phyloP scores from a whole-genome alignment of 2,888 invertebrate species.

The Elgonia sp. region DNA sequence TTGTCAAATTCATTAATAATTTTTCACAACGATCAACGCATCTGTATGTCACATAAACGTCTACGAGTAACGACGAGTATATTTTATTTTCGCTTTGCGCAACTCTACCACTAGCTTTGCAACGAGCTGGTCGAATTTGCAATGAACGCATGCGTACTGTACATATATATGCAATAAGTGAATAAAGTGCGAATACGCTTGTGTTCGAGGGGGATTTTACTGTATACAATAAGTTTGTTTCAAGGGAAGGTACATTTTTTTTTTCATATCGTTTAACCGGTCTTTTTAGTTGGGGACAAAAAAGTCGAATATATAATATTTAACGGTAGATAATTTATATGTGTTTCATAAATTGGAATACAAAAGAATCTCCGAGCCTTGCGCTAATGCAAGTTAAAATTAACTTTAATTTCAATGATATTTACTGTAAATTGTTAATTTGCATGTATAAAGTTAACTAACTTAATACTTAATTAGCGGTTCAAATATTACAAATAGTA shows the following conservation, averaged over 20 bases:
- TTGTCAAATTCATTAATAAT: neutral
- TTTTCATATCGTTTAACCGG: neutral
- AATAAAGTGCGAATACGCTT: neutral
- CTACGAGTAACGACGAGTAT: constrained; percentile 1
- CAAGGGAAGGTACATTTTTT: neutral
- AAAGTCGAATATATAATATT: neutral
- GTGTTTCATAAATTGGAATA: too few relatives aligned
- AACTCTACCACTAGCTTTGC: constrained; percentile 28
- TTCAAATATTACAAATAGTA: too few relatives aligned
- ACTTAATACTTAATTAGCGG: too few relatives aligned
- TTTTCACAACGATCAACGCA: constrained; percentile 7
- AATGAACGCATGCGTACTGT: constrained; percentile 39
- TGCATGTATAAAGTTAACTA: too few relatives aligned
- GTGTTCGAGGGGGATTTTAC: constrained; percentile 4
- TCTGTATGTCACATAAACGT: constrained; percentile 1
- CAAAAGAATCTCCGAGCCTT: too few relatives aligned
- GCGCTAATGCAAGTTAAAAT: too few relatives aligned
- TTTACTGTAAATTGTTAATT: too few relatives aligned
- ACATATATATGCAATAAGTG: neutral
- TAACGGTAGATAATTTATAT: too few relatives aligned
- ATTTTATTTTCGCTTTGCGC: constrained; percentile 36
- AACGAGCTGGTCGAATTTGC: constrained; percentile 24
- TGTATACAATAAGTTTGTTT: constrained; percentile 13
- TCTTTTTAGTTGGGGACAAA: neutral
- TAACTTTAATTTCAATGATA: too few relatives aligned